Evolutionary conservation across 2,113 vertebrate species (phyloP).

Genomic region (Tragelaphus strepsiceros): DNA sequence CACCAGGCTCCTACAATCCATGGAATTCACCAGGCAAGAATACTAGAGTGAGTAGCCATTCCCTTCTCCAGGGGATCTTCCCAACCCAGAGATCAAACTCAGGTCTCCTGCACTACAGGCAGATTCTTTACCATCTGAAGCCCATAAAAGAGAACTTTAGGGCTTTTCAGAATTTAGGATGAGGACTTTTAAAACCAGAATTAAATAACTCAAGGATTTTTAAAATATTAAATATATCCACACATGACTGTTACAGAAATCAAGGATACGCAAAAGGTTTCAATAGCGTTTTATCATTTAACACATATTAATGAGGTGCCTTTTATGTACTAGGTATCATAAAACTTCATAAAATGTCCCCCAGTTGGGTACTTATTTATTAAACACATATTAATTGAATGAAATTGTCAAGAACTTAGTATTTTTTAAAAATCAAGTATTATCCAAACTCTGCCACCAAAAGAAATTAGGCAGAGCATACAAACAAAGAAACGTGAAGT

Average conservation of each 20-base stretch:
- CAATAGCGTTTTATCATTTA: not conserved
- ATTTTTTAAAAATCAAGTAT: not conserved
- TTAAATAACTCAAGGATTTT: not conserved
- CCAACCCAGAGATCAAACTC: not conserved
- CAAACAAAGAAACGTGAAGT: not conserved
- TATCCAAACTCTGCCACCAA: not conserved
- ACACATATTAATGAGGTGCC: not conserved
- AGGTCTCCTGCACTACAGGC: not conserved
- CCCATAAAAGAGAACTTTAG: not conserved
- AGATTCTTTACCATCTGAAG: not conserved
- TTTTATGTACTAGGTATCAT: not conserved
- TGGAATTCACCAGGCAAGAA: not conserved
- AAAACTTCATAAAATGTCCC: not conserved
- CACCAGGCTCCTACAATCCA: not conserved
- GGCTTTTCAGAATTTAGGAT: not conserved
- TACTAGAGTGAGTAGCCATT: not conserved
- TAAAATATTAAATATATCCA: not conserved
- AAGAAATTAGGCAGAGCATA: not conserved
- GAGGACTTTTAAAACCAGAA: not conserved
- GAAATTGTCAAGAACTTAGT: not conserved
- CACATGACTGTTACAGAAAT: not conserved
- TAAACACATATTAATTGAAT: not conserved
- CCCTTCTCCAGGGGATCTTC: not conserved
- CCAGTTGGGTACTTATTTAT: not conserved
- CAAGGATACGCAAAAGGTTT: not conserved